Base-by-base conservation (phyloP, 53 echinoderm and acorn worm species). In the Glandiceps talaboti region DNA sequence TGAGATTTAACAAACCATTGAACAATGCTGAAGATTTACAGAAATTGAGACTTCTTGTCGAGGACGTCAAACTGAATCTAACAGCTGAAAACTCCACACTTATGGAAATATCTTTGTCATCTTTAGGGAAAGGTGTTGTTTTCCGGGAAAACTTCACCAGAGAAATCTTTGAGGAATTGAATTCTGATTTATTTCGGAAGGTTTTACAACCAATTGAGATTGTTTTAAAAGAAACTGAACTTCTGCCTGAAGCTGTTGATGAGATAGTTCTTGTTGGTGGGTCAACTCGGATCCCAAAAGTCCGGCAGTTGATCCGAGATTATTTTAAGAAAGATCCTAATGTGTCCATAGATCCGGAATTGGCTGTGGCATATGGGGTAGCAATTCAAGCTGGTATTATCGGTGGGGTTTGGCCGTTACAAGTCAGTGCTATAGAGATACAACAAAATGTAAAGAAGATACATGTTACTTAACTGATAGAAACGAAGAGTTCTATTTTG, bases 361-460 rank as follows among this genome's bases (percentile, higher is more conserved):
- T 92, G 28, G 92, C 89, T 1, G 92, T 92, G 20, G 90, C 82
- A 30, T 92, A 92, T 79, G 92, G 92, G 20, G 92, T 92, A n/a
- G 85, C 92, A 14, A 64, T 89, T 27, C 92, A 92, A 32, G 92
- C 92, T n/a, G 89, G 92, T 80, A 88, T 92, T 76, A 92, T 92
- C 75, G 92, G 92, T 14, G 92, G 92, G 1, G 85, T 89, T 85
- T 92, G 92, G 92, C 92, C 92, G 1, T 45, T 92, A 26, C 89
- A 92, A 78, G 92, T 92, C 79, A 92, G 92, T 83, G 92, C 92
- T 30, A 87, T 92, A 64, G 92, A 92, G 77, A 80, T 92, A 28
- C 75, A 87, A 77, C 82, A 81, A 0, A 83, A 80, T 74, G 29
- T 85, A 12, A 83, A 78, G 73, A 90, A 90, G 79, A 83, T 86